phyloP scores from a whole-genome alignment of 53 echinoderm and acorn worm genomes.

The Holothuria scabra region DNA sequence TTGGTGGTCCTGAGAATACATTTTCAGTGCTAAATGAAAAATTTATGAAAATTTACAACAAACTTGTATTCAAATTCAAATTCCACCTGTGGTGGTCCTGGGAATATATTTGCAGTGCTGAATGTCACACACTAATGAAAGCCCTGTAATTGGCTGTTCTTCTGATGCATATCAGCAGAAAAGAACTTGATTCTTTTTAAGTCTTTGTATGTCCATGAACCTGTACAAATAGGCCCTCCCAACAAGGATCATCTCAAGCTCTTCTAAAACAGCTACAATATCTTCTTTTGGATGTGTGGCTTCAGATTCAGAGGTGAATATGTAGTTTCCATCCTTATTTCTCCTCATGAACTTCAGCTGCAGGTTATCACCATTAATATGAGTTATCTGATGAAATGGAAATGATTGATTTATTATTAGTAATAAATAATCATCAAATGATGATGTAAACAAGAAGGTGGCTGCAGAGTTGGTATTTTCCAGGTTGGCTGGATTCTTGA shows the following conservation, averaged over 20 bases:
- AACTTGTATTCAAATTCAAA: no score
- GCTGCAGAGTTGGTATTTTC: no score
- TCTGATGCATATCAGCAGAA: not conserved
- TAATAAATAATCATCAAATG: no score
- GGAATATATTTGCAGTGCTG: no score
- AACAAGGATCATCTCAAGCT: slow-evolving; percentile 22
- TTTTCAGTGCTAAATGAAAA: no score
- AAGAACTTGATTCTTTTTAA: not conserved
- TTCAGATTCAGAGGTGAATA: slow-evolving; percentile 12
- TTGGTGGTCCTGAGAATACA: slow-evolving; percentile 12
- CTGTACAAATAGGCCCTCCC: slow-evolving; percentile 28
- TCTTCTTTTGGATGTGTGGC: slow-evolving; percentile 21
- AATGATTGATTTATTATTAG: no score
- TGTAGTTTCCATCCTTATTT: not conserved
- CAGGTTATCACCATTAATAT: not conserved
- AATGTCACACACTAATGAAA: not conserved
- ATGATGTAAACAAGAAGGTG: no score
- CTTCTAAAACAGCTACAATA: slow-evolving; percentile 10
- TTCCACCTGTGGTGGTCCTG: no score
- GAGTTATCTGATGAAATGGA: slow-evolving; percentile 32
- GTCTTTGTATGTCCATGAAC: slow-evolving; percentile 15
- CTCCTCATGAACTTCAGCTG: slow-evolving; percentile 33
- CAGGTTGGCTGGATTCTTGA: no score
- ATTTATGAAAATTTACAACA: no score
- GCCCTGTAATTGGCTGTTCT: slow-evolving; percentile 19